These are phyloP conservation scores for Rhingia campestris DNA, from an alignment of 2,888 invertebrate species.

Conservation along the genomic window DNA sequence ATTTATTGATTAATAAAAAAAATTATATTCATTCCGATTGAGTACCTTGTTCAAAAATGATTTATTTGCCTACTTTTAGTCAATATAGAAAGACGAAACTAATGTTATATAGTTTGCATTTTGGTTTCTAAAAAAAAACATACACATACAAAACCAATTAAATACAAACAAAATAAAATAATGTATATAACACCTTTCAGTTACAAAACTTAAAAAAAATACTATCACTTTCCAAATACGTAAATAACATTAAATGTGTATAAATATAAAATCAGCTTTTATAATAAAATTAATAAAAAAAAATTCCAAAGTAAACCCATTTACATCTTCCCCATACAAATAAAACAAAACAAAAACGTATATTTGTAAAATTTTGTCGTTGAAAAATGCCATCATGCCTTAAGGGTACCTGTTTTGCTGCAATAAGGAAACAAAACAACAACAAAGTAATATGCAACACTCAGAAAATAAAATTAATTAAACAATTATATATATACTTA, in stretches of 20 bases:
- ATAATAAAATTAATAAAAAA: conserved; percentile 26
- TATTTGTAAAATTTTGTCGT: conserved; percentile 63
- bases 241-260: conserved; percentile 42
- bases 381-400: conserved; percentile 74
- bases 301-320: conserved; percentile 40
- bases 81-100: conserved; percentile 13
- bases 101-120: conserved; percentile 48
- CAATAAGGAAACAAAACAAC: conserved; percentile 56
- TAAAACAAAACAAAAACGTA: conserved; percentile 33
- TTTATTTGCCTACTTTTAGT: conserved; percentile 22
- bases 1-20: conserved; percentile 33
- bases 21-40: conserved; percentile 24
- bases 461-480: conserved; percentile 50
- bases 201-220: conserved; percentile 47
- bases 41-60: conserved; percentile 39
- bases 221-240: conserved; percentile 57
- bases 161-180: conserved; percentile 21
- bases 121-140: conserved; percentile 29
- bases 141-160: conserved; percentile 1
- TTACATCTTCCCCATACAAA: conserved; percentile 50
- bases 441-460: conserved; percentile 61
- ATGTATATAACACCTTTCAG: conserved; percentile 64
- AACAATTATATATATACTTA: conserved; percentile 40
- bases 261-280: conserved; percentile 43
- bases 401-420: conserved; percentile 75